phyloP scores from a whole-genome alignment of 2,113 vertebrate species.

The Protobothrops flavoviridis region DNA sequence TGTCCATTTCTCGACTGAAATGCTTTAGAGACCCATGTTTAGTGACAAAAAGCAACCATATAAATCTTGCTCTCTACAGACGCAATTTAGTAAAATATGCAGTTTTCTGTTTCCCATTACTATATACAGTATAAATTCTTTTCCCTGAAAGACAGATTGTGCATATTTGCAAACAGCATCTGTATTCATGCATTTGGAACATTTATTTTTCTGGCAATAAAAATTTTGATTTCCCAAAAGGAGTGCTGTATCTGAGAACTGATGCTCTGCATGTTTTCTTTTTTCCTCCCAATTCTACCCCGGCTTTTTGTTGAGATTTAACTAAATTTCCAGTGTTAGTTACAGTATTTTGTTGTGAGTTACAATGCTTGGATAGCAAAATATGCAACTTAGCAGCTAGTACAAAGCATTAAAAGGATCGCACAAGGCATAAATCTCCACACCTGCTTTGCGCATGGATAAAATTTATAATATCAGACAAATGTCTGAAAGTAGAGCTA shows the following conservation, averaged over 20 bases:
- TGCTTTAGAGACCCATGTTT: slow-evolving; percentile 68
- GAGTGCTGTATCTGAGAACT: slow-evolving; percentile 69
- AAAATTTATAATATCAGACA: slow-evolving; percentile 72
- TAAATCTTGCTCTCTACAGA: slow-evolving; percentile 72
- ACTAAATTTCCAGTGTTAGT: slow-evolving; percentile 74
- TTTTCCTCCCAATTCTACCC: background rate
- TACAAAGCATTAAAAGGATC: slow-evolving; percentile 77
- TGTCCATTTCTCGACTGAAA: slow-evolving; percentile 59
- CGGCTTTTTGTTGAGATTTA: slow-evolving; percentile 66
- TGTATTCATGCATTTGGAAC: slow-evolving; percentile 78
- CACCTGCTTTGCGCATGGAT: slow-evolving; percentile 63
- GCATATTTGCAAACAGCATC: slow-evolving; percentile 78
- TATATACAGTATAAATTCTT: slow-evolving; percentile 80
- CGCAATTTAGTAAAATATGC: slow-evolving; percentile 79
- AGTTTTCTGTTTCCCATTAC: slow-evolving; percentile 81
- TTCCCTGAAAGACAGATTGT: slow-evolving; percentile 73
- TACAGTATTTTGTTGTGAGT: slow-evolving; percentile 74
- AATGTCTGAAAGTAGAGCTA: slow-evolving; percentile 61
- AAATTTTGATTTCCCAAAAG: slow-evolving; percentile 81
- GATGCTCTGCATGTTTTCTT: slow-evolving; percentile 55
- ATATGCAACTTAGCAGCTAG: slow-evolving; percentile 78
- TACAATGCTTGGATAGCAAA: slow-evolving; percentile 69
- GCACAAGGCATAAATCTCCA: slow-evolving; percentile 75
- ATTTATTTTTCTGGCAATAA: slow-evolving; percentile 80
- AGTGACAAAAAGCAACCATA: slow-evolving; percentile 70